Percentiles rank a stretch among this genome's conserved stretches.
These are phyloP conservation scores for Sminthurinus aureus DNA, from an alignment of 2,888 invertebrate genomes.

Conservation along the genomic window DNA sequence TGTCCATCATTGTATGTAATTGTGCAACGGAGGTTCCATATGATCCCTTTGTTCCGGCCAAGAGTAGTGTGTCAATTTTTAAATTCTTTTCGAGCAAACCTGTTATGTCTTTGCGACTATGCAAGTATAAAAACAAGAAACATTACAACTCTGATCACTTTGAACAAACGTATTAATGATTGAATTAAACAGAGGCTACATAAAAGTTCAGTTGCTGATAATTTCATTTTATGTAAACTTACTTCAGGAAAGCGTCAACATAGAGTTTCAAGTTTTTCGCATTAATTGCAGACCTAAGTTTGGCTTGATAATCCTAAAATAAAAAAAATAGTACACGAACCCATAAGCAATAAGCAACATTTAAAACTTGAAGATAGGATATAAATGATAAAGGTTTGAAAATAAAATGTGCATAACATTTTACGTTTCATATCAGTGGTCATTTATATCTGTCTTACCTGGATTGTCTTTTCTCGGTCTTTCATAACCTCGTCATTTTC, in stretches of 20 bases:
- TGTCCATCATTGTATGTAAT: slow-evolving; percentile 78
- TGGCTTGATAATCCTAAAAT: slow-evolving; percentile 79
- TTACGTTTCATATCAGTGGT: too few species aligned
- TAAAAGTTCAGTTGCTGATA: too few species aligned
- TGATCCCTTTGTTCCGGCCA: slow-evolving; percentile 80
- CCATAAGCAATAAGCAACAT: too few species aligned
- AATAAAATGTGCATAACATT: too few species aligned
- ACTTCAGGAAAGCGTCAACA: slow-evolving; percentile 84
- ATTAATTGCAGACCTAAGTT: slow-evolving; percentile 77
- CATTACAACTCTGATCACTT: not conserved
- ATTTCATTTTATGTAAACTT: slow-evolving; percentile 62
- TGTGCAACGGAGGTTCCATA: slow-evolving; percentile 83
- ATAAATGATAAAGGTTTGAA: too few species aligned
- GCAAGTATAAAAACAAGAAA: slow-evolving; percentile 40
- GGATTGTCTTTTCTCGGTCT: slow-evolving; percentile 77
- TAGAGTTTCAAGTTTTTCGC: slow-evolving; percentile 82
- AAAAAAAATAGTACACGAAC: too few species aligned
- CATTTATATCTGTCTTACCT: too few species aligned
- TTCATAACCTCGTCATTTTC: slow-evolving; percentile 68
- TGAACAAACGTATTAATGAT: not conserved
- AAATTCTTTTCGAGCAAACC: slow-evolving; percentile 68
- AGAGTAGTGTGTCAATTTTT: slow-evolving; percentile 79
- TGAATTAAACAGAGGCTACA: not conserved
- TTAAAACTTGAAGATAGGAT: too few species aligned
- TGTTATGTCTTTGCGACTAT: slow-evolving; percentile 75